Evolutionary conservation across 2,797 vertebrate species (phyloP).

Genomic region (Malacoctenus gilli): DNA sequence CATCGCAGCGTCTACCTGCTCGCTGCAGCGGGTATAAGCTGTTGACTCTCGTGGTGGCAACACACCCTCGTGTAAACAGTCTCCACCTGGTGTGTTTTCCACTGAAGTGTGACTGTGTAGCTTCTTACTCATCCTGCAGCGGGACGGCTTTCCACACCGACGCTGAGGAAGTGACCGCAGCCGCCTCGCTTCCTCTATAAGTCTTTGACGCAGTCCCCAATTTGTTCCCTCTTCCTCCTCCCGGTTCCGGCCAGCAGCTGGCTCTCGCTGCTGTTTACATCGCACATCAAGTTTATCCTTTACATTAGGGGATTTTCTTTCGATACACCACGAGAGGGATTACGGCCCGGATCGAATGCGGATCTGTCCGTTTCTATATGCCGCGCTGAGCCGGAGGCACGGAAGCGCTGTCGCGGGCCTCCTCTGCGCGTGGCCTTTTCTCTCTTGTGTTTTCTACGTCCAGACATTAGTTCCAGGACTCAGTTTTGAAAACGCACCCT

Average conservation of each 20-base stretch:
- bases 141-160: conserved; percentile 18
- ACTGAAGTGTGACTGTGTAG: conserved; percentile 6
- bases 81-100: conserved; percentile 10
- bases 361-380: conserved; percentile 12
- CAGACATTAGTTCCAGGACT: conserved; percentile 21
- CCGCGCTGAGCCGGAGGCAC: conserved; percentile 11
- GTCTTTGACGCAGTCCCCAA: conserved; percentile 27
- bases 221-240: conserved; percentile 26
- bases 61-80: conserved; percentile 47
- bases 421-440: conserved; percentile 30
- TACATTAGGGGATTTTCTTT: conserved; percentile 49
- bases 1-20: conserved; percentile 19
- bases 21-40: conserved; percentile 15
- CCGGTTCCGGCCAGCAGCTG: conserved; percentile 27
- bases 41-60: too few species aligned
- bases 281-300: conserved; percentile 40
- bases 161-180: conserved; percentile 55
- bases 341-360: conserved; percentile 26
- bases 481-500: conserved; percentile 4
- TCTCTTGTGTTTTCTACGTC: conserved; percentile 36
- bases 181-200: conserved; percentile 39
- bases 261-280: conserved; percentile 6
- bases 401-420: background rate
- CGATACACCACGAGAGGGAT: conserved; percentile 37
- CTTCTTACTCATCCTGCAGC: conserved; percentile 51